A percentile compares a stretch with the other conserved stretches of the same genome.
These are phyloP conservation scores for Palythoa grandiflora DNA, from an alignment of 92 coral and sea anemone species.

Conservation along the genomic window DNA sequence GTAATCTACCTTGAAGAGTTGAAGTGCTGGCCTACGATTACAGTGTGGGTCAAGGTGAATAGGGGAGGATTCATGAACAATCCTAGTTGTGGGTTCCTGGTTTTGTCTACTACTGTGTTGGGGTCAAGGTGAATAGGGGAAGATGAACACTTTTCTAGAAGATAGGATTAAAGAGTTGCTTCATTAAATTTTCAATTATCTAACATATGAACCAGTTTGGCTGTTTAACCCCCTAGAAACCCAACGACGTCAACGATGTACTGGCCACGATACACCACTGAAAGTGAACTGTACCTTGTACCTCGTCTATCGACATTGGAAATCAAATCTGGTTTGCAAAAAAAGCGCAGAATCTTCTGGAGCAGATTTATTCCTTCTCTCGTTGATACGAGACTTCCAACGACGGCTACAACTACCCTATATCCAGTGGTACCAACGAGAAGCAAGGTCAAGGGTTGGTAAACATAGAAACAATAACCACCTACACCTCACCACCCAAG, in stretches of 20 bases:
- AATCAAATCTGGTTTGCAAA: background rate
- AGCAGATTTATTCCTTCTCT: background rate
- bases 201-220: background rate
- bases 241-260: background rate
- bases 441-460: constrained; percentile 24
- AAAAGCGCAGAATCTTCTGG: constrained; percentile 13
- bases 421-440: background rate
- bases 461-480: background rate
- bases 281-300: constrained; percentile 12
- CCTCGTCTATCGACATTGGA: background rate
- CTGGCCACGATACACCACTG: background rate
- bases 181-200: background rate
- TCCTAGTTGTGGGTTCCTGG: too few species aligned
- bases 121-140: too few species aligned
- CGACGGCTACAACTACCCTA: background rate
- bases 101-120: too few species aligned
- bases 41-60: too few species aligned
- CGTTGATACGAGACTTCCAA: background rate
- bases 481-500: too few species aligned
- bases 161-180: too few species aligned
- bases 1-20: too few species aligned
- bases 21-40: too few species aligned
- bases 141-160: too few species aligned
- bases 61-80: too few species aligned
- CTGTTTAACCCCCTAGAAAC: background rate